Conservation (phyloP, 2,888 invertebrate genomes). For the Physocephala rufipes region DNA sequence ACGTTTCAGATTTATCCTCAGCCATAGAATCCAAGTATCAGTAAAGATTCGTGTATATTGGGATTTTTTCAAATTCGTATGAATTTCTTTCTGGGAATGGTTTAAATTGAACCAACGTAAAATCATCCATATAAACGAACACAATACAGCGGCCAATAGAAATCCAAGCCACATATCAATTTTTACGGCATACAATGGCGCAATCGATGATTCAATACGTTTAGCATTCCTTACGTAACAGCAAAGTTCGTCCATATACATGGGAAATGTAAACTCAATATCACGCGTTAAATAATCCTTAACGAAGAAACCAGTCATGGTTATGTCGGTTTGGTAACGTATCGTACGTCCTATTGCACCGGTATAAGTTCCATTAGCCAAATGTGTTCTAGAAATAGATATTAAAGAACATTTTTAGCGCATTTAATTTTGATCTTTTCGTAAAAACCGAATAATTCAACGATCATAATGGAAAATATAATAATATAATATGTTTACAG, state of each 20-base stretch:
- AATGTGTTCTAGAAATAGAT: constrained; percentile 52
- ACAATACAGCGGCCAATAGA: constrained; percentile 52
- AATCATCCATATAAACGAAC: constrained; percentile 56
- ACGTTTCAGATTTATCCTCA: constrained; percentile 56
- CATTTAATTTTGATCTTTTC: too few species aligned
- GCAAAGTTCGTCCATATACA: constrained; percentile 64
- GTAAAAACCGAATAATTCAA: too few species aligned
- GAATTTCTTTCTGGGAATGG: constrained; percentile 24
- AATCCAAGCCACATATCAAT: constrained; percentile 61
- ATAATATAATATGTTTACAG: too few species aligned
- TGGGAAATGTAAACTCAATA: constrained; percentile 60
- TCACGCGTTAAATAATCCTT: constrained; percentile 64
- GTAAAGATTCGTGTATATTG: constrained; percentile 52
- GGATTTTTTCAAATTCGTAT: neutral
- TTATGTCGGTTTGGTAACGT: constrained; percentile 60
- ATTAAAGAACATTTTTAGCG: neutral
- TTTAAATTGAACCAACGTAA: constrained; percentile 52
- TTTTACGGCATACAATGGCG: constrained; percentile 62
- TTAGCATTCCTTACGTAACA: constrained; percentile 64
- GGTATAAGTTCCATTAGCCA: constrained; percentile 59
- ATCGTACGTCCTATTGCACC: constrained; percentile 63
- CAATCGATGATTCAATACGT: constrained; percentile 62
- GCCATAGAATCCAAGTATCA: constrained; percentile 63
- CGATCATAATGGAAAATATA: too few species aligned
- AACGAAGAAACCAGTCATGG: constrained; percentile 64